A percentile compares a stretch with the other conserved stretches of the same genome.
phyloP scores from a whole-genome alignment of 2,888 invertebrate genomes.

The Drosophila kuntzei region DNA sequence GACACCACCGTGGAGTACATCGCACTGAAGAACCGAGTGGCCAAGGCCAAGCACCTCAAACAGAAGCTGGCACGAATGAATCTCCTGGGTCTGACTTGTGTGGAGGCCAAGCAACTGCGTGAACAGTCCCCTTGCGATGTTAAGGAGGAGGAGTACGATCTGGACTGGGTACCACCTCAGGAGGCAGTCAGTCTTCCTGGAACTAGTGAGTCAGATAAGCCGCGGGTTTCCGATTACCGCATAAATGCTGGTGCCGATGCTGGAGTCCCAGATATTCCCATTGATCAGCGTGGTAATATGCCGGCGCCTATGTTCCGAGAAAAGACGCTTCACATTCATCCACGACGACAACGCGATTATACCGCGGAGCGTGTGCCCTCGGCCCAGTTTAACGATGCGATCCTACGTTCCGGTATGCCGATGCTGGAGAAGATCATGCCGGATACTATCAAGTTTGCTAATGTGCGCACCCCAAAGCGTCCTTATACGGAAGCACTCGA shows the following conservation, averaged over 20 bases:
- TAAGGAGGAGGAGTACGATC: constrained; percentile 57
- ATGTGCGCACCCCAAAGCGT: constrained; percentile 72
- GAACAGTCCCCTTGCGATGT: constrained; percentile 69
- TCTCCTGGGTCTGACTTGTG: constrained; percentile 77
- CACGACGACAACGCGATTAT: constrained; percentile 78
- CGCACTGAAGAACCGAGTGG: constrained; percentile 54
- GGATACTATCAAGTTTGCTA: constrained; percentile 67
- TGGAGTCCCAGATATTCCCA: constrained; percentile 23
- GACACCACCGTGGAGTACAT: constrained; percentile 77
- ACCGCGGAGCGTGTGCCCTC: constrained; percentile 70
- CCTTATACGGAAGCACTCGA: constrained; percentile 77
- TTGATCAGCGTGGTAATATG: constrained; percentile 79
- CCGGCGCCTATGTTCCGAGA: constrained; percentile 83
- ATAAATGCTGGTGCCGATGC: constrained; percentile 17
- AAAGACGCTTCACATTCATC: constrained; percentile 80
- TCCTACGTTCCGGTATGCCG: constrained; percentile 62
- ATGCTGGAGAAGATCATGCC: constrained; percentile 66
- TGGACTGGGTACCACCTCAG: constrained; percentile 82
- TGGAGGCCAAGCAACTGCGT: constrained; percentile 58
- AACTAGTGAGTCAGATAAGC: neutral
- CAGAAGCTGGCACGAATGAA: constrained; percentile 70
- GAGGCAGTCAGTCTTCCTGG: constrained; percentile 27
- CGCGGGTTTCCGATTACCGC: constrained; percentile 20
- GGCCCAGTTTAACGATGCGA: constrained; percentile 66
- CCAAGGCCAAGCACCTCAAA: constrained; percentile 52